phyloP scores from a whole-genome alignment of 2,888 invertebrate genomes.

The Apomyelois bistriatella region DNA sequence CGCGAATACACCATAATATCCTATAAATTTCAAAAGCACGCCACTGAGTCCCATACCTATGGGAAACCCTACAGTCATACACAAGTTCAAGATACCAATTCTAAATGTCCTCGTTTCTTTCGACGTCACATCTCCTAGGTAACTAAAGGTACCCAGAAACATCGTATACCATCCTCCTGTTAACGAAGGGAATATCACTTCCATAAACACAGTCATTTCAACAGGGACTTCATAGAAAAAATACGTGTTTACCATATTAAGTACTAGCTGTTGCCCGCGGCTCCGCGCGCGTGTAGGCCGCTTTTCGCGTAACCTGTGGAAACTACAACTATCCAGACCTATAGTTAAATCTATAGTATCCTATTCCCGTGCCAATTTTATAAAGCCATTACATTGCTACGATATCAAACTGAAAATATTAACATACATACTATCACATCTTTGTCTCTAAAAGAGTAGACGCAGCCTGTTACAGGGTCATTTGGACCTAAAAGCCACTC shows the following conservation, averaged over 20 bases:
- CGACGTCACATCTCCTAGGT: constrained; percentile 80
- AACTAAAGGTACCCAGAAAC: constrained; percentile 80
- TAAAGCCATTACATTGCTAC: no score
- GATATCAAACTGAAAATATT: no score
- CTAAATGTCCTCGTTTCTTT: constrained; percentile 79
- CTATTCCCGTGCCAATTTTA: no score
- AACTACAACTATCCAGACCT: no score
- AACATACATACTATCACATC: no score
- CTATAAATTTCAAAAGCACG: constrained; percentile 54
- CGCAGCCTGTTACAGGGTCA: no score
- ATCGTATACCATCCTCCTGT: constrained; percentile 80
- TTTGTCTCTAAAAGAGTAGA: no score
- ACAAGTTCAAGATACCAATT: constrained; percentile 75
- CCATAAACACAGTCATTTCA: constrained; percentile 75
- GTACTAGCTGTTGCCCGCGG: no score
- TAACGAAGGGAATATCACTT: constrained; percentile 72
- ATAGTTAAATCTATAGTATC: no score
- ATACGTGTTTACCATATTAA: constrained; percentile 76
- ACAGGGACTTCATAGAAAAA: constrained; percentile 77
- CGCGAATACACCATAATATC: constrained; percentile 77
- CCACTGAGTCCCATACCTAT: constrained; percentile 70
- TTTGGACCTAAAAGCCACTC: no score
- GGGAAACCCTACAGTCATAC: constrained; percentile 73
- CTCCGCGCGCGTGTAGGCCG: no score
- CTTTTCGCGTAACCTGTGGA: no score